A percentile compares a stretch with the other conserved stretches of the same genome.
Conservation (phyloP, 2,888 invertebrate genomes). For the Deilephila porcellus region DNA sequence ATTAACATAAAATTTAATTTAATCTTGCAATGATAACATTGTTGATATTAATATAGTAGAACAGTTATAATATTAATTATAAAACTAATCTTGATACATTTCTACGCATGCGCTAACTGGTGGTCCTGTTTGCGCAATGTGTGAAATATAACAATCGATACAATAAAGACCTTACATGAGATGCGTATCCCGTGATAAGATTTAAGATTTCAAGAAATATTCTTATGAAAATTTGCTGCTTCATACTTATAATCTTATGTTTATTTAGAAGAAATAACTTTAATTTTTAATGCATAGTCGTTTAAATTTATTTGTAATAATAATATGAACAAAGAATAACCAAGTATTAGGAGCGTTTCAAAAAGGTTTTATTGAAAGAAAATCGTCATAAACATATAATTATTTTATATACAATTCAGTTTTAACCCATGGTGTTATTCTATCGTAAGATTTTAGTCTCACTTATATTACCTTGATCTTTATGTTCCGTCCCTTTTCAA, state of each 20-base stretch:
- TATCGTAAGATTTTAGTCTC: constrained; percentile 43
- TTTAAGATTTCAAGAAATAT: constrained; percentile 28
- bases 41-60: neutral
- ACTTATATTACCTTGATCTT: constrained; percentile 57
- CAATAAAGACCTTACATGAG: constrained; percentile 48
- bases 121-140: constrained; percentile 63
- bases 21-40: no score
- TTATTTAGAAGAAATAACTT: neutral
- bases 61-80: neutral
- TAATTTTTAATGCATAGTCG: no score
- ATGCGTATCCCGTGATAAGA: constrained; percentile 41
- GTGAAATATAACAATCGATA: constrained; percentile 60
- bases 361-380: neutral
- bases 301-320: no score
- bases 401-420: neutral
- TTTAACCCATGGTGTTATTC: neutral
- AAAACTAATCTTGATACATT: constrained; percentile 3
- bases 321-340: no score
- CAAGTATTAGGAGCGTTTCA: neutral
- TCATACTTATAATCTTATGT: neutral
- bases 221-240: neutral
- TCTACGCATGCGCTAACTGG: constrained; percentile 59
- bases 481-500: constrained; percentile 57
- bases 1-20: no score
- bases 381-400: neutral